Percentiles rank a stretch among this genome's conserved stretches.
Evolutionary conservation across 1,140 invertebrate species (phyloP).

Genomic region (Medauroidea extradentata): DNA sequence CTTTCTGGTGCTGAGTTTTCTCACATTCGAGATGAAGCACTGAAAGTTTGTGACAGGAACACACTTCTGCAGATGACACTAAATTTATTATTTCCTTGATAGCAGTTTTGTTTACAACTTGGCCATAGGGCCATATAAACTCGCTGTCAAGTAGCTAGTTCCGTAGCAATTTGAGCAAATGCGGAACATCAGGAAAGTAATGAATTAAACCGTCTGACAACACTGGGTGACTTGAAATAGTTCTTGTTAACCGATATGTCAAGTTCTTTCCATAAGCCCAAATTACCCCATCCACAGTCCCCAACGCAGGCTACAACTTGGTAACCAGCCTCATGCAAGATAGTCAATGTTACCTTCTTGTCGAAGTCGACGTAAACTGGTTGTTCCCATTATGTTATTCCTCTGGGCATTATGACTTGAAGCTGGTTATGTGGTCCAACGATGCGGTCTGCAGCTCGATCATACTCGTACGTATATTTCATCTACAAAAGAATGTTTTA

Average conservation of each 20-base stretch:
- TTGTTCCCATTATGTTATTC: conserved; percentile 40
- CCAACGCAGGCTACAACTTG: conserved; percentile 33
- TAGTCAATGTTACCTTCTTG: conserved; percentile 29
- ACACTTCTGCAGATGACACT: conserved; percentile 13
- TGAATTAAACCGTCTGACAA: conserved; percentile 20
- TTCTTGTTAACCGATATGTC: conserved; percentile 19
- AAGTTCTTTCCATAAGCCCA: conserved; percentile 34
- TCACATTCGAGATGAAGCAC: conserved; percentile 14
- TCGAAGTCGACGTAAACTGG: conserved; percentile 37
- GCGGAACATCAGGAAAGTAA: conserved; percentile 28
- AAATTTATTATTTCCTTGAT: conserved; percentile 11
- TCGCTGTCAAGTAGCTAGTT: conserved; percentile 32
- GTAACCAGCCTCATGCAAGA: conserved; percentile 27
- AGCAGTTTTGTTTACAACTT: conserved; percentile 17
- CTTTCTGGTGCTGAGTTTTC: conserved; percentile 18
- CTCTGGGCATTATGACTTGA: conserved; percentile 34
- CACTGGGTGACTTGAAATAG: conserved; percentile 24
- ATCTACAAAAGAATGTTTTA: no score
- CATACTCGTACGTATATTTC: conserved; percentile 32
- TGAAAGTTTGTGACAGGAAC: conserved; percentile 19
- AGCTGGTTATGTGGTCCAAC: conserved; percentile 34
- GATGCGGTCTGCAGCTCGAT: conserved; percentile 32
- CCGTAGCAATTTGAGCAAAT: conserved; percentile 31
- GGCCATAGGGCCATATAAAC: conserved; percentile 17
- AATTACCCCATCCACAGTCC: conserved; percentile 33